Conservation (phyloP, 2,113 vertebrate genomes). For the Pionites leucogaster region DNA sequence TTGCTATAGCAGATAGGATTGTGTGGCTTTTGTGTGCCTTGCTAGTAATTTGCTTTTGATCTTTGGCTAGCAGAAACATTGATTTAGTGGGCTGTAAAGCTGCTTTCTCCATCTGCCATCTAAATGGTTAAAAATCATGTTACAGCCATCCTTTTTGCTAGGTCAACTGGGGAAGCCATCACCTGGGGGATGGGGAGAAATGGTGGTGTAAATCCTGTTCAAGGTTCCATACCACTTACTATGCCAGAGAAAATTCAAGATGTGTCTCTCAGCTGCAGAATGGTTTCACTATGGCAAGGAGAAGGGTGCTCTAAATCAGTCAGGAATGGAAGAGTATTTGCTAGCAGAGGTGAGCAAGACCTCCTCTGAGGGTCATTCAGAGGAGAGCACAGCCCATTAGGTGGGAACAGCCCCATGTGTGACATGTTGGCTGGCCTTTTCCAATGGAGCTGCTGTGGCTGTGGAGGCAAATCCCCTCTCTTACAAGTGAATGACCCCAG, state of each 20-base stretch:
- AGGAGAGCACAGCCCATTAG: fast-evolving
- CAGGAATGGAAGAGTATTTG: neutral
- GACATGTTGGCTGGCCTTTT: neutral
- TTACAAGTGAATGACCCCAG: neutral
- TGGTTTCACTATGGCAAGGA: fast-evolving
- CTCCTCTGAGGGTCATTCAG: neutral
- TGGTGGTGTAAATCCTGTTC: neutral
- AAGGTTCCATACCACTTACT: neutral
- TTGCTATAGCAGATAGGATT: neutral
- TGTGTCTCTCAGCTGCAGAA: fast-evolving
- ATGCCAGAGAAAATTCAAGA: neutral
- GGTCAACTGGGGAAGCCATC: neutral
- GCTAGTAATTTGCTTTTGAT: neutral
- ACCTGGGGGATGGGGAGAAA: neutral
- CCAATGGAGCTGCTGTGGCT: fast-evolving
- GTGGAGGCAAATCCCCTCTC: fast-evolving
- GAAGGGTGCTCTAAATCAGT: neutral
- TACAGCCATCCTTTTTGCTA: slow-evolving; percentile 34
- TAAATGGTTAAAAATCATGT: neutral
- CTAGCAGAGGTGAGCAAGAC: neutral
- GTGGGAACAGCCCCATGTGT: neutral
- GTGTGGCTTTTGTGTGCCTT: neutral
- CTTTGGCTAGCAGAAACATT: slow-evolving; percentile 32
- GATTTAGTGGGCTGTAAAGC: slow-evolving; percentile 16
- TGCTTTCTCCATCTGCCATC: slow-evolving; percentile 11